Percentiles rank a stretch among this genome's conserved stretches.
phyloP scores from a whole-genome alignment of 2,113 vertebrate genomes.

The Seriola rivoliana region DNA sequence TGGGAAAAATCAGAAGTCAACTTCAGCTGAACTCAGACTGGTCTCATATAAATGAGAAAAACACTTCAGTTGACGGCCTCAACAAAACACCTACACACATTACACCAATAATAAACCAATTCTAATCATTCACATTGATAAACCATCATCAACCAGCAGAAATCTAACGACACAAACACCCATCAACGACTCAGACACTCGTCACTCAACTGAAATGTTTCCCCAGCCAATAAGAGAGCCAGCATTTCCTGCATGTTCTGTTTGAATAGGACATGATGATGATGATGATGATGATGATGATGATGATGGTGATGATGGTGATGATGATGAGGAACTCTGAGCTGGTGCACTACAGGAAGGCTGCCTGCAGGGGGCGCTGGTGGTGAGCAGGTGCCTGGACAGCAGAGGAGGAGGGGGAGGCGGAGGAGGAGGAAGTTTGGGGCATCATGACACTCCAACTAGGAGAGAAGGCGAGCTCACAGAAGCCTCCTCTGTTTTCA shows the following conservation, averaged over 20 bases:
- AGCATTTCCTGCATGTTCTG: constrained; percentile 1
- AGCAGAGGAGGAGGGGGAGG: constrained; percentile 51
- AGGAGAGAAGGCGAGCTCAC: constrained; percentile 63
- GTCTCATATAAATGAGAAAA: constrained; percentile 11
- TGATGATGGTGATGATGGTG: not conserved
- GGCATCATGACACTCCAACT: constrained; percentile 80
- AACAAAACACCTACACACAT: not conserved
- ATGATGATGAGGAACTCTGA: not conserved
- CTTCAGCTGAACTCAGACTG: constrained; percentile 20
- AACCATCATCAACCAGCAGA: constrained; percentile 10
- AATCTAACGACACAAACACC: not conserved
- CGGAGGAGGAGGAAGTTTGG: constrained; percentile 42
- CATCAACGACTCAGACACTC: not conserved
- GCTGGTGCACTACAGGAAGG: constrained; percentile 43
- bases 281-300: not conserved
- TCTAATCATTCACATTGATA: not conserved
- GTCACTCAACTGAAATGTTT: constrained; percentile 21
- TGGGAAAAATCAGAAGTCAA: not conserved
- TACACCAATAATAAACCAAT: not conserved
- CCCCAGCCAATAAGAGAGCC: not conserved
- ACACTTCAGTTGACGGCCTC: constrained; percentile 7
- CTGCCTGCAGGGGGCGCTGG: constrained; percentile 56
- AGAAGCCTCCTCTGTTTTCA: constrained; percentile 80
- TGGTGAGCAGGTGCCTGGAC: constrained; percentile 22
- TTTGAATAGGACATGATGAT: not conserved